Percentiles rank a stretch among this genome's conserved stretches.
phyloP scores from a whole-genome alignment of 2,797 vertebrate genomes.

The Diplodus puntazzo region DNA sequence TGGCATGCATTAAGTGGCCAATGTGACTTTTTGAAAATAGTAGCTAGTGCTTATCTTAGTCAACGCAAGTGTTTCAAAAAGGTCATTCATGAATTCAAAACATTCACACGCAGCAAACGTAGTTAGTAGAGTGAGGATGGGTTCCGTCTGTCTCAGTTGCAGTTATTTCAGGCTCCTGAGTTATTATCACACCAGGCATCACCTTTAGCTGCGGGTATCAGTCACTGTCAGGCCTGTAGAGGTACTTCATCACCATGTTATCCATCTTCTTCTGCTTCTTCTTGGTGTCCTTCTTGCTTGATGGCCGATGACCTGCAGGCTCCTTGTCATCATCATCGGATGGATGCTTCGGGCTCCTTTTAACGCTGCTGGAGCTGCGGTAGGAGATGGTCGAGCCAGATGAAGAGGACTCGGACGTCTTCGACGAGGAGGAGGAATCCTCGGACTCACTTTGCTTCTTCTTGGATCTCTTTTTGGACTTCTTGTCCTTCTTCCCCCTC shows the following conservation, averaged over 20 bases:
- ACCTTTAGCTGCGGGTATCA: conserved; percentile 89
- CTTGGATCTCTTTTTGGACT: conserved; percentile 88
- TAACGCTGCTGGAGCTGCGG: conserved; percentile 93
- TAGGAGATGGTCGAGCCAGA: conserved; percentile 91
- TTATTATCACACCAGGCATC: conserved; percentile 84
- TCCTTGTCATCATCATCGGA: conserved; percentile 71
- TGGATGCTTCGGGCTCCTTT: conserved; percentile 82
- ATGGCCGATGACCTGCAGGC: conserved; percentile 32
- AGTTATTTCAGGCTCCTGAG: conserved; percentile 39
- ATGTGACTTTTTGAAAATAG: conserved; percentile 12
- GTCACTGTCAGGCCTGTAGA: conserved; percentile 96
- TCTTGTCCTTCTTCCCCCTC: conserved; percentile 82
- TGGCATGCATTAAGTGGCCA: conserved; percentile 21
- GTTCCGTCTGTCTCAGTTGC: background rate
- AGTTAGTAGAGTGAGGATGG: conserved; percentile 56
- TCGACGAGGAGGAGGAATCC: conserved; percentile 84
- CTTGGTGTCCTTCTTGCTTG: conserved; percentile 89
- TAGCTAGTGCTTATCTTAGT: background rate
- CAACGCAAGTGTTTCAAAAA: conserved; percentile 3
- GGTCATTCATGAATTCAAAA: conserved; percentile 12
- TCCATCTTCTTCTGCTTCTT: conserved; percentile 93
- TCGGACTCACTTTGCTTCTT: conserved; percentile 84
- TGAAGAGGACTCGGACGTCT: conserved; percentile 84
- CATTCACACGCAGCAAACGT: conserved; percentile 24
- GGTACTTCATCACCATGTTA: conserved; percentile 97